phyloP scores from a whole-genome alignment of 2,113 vertebrate species.

The Alces alces region DNA sequence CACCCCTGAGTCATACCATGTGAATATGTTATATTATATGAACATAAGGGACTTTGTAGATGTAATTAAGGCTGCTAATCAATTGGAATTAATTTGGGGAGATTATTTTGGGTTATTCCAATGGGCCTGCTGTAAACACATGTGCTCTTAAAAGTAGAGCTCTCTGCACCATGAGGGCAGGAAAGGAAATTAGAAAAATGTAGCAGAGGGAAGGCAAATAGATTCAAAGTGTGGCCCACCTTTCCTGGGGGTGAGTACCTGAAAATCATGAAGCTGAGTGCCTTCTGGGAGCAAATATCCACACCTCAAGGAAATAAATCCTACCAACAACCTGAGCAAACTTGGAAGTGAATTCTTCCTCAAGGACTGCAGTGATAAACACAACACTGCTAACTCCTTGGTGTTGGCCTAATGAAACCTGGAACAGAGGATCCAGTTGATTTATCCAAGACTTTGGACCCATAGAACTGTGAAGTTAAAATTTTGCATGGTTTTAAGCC shows the following conservation, averaged over 20 bases:
- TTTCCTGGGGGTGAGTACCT: not conserved
- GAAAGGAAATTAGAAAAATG: not conserved
- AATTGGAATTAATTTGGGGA: not conserved
- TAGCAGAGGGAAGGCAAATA: not conserved
- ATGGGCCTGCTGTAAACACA: not conserved
- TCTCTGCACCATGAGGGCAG: not conserved
- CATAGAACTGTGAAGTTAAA: not conserved
- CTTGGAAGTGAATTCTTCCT: not conserved
- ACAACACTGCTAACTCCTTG: not conserved
- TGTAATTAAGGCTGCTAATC: not conserved
- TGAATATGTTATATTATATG: not conserved
- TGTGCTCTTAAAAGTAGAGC: not conserved
- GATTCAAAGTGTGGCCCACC: not conserved
- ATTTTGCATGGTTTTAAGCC: not conserved
- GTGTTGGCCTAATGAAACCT: not conserved
- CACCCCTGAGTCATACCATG: not conserved
- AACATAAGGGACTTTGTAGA: not conserved
- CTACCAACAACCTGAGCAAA: not conserved
- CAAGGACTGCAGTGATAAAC: not conserved
- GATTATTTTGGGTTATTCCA: not conserved
- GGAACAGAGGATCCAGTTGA: not conserved
- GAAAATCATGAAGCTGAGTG: not conserved
- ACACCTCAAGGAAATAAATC: not conserved
- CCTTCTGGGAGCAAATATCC: not conserved
- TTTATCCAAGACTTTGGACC: not conserved